Conservation (phyloP, 2,888 invertebrate genomes). For the Hermodice carunculata region DNA sequence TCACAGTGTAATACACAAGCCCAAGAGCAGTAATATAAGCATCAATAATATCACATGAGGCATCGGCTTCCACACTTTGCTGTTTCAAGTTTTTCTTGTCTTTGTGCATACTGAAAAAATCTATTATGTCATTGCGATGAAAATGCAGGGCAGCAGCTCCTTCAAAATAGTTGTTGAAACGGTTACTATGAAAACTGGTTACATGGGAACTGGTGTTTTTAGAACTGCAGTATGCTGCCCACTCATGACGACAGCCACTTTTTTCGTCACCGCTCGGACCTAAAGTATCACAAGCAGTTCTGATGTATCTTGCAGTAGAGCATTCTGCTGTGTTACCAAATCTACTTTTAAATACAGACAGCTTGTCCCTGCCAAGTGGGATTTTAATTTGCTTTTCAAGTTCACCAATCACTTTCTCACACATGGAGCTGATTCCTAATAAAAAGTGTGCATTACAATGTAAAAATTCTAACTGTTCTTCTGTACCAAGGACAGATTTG, state of each 20-base stretch:
- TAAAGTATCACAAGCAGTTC: constrained; percentile 1
- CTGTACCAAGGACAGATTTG: not conserved
- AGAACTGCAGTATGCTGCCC: not conserved
- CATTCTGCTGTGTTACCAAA: not conserved
- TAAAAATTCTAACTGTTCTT: too few species aligned
- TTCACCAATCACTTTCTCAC: not conserved
- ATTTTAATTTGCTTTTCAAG: not conserved
- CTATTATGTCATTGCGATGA: not conserved
- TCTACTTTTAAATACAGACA: not conserved
- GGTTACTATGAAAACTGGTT: not conserved
- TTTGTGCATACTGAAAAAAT: not conserved
- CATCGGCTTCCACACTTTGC: not conserved
- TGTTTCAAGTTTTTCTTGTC: not conserved
- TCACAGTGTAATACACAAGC: not conserved
- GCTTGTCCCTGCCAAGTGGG: not conserved
- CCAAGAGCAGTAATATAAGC: not conserved
- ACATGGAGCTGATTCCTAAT: not conserved
- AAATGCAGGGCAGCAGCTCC: not conserved
- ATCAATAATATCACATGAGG: not conserved
- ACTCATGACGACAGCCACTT: not conserved
- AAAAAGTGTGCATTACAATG: constrained; percentile 4
- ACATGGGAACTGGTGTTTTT: not conserved
- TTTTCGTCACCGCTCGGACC: too few species aligned
- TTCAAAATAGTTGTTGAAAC: constrained; percentile 2
- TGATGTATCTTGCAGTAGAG: not conserved